phyloP scores from a whole-genome alignment of 2,113 vertebrate species.

The Ginglymostoma cirratum region DNA sequence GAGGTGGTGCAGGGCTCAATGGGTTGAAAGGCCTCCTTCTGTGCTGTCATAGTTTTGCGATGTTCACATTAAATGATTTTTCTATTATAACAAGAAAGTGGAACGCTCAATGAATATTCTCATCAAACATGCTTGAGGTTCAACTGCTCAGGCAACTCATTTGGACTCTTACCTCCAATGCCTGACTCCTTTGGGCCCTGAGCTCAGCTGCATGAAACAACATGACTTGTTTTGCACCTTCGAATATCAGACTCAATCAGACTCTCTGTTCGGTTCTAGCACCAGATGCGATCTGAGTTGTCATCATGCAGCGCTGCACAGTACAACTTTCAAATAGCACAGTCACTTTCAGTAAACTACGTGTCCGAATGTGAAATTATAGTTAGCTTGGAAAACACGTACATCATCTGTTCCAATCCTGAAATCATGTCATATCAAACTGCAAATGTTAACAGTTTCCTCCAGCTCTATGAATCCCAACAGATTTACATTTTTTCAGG shows the following conservation, averaged over 20 bases:
- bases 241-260: neutral
- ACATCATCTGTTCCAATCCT: slow-evolving; percentile 4
- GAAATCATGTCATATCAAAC: slow-evolving; percentile 7
- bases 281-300: neutral
- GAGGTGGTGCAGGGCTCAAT: too few relatives aligned
- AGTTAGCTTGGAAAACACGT: neutral
- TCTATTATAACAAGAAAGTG: neutral
- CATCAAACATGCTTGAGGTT: neutral
- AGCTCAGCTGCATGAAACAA: neutral
- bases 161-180: neutral
- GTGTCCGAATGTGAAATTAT: neutral
- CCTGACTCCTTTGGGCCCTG: neutral
- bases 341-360: neutral
- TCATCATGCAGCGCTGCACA: neutral
- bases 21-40: too few relatives aligned
- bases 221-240: neutral
- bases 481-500: neutral
- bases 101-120: neutral
- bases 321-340: neutral
- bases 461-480: slow-evolving; percentile 20
- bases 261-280: neutral
- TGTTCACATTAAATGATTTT: neutral
- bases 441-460: slow-evolving; percentile 20
- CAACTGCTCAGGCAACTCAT: neutral
- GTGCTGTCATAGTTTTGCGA: too few relatives aligned